Percentiles rank a stretch among this genome's conserved stretches.
phyloP scores from a whole-genome alignment of 1,140 invertebrate species.

The Acromyrmex heyeri region DNA sequence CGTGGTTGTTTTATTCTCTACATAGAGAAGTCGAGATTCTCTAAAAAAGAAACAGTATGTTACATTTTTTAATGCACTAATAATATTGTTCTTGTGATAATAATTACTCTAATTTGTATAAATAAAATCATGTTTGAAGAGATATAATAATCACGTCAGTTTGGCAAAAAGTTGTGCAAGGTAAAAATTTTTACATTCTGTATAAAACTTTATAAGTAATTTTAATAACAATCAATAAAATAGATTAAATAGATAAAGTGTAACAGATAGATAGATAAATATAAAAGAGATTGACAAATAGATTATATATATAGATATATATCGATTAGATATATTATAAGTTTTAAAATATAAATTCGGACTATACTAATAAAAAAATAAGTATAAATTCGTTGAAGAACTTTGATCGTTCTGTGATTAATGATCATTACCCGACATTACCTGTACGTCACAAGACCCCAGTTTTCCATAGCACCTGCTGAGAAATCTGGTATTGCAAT shows the following conservation, averaged over 20 bases:
- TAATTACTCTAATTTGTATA: background rate
- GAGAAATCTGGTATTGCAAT: conserved; percentile 92
- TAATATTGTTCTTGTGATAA: background rate
- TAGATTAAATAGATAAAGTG: too few relatives aligned
- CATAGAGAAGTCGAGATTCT: conserved; percentile 88
- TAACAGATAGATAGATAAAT: too few relatives aligned
- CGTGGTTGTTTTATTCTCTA: conserved; percentile 85
- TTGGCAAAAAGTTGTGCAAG: too few relatives aligned
- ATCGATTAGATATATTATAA: background rate
- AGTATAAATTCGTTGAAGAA: conserved; percentile 43
- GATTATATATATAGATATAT: too few relatives aligned
- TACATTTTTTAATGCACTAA: background rate
- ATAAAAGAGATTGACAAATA: background rate
- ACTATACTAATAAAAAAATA: background rate
- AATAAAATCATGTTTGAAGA: background rate
- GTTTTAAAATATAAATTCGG: background rate
- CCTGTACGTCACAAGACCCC: conserved; percentile 90
- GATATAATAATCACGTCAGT: background rate
- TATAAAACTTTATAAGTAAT: too few relatives aligned
- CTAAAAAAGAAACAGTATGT: conserved; percentile 81
- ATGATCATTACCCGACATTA: conserved; percentile 81
- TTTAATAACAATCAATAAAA: too few relatives aligned
- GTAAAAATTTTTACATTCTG: too few relatives aligned
- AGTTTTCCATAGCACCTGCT: conserved; percentile 95
- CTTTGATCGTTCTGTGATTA: conserved; percentile 58